phyloP scores from a whole-genome alignment of 1,140 invertebrate genomes.

The Drosophila biarmipes region DNA sequence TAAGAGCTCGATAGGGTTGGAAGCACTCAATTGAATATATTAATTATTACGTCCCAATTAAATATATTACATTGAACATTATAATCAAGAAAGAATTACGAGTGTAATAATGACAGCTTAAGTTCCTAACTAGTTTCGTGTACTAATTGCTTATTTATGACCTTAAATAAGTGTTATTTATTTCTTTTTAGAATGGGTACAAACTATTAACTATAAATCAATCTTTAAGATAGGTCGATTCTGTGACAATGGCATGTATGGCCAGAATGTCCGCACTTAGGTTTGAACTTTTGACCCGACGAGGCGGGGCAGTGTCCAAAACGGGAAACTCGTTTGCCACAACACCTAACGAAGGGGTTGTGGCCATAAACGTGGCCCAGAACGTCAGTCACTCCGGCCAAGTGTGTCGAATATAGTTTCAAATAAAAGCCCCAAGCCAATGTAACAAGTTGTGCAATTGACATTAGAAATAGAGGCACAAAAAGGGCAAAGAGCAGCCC shows the following conservation, averaged over 20 bases:
- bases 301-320: not conserved
- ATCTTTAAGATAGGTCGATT: slow-evolving; percentile 14
- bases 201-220: too few relatives aligned
- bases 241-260: slow-evolving; percentile 22
- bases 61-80: not conserved
- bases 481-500: slow-evolving; percentile 27
- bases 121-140: not conserved
- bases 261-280: not conserved
- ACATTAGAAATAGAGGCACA: slow-evolving; percentile 30
- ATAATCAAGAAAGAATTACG: not conserved
- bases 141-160: too few relatives aligned
- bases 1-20: not conserved
- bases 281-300: slow-evolving; percentile 12
- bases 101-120: not conserved
- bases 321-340: slow-evolving; percentile 3
- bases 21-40: too few relatives aligned
- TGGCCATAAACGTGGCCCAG: slow-evolving; percentile 20
- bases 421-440: slow-evolving; percentile 2
- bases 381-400: slow-evolving; percentile 2
- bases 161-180: too few relatives aligned
- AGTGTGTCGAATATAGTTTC: slow-evolving; percentile 12
- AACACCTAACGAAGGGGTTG: not conserved
- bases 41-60: not conserved
- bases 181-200: too few relatives aligned
- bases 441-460: slow-evolving; percentile 27